These are phyloP conservation scores for Sphecodes monilicornis DNA, from an alignment of 2,888 invertebrate genomes.

Conservation along the genomic window DNA sequence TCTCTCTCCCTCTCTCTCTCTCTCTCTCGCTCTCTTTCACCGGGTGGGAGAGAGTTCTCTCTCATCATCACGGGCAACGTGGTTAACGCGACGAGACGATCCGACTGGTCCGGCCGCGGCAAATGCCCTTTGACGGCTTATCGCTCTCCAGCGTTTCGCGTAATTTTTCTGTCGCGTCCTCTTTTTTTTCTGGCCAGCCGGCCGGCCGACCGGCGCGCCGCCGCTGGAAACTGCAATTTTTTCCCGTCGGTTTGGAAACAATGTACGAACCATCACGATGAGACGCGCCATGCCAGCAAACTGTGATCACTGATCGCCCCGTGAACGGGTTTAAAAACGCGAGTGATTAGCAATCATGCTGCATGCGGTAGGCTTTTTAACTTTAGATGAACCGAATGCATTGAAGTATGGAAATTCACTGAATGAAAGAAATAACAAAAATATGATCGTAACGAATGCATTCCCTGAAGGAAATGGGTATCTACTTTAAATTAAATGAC, in stretches of 20 bases:
- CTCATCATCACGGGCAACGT: slow-evolving; percentile 29
- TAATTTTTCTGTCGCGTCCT: slow-evolving; percentile 30
- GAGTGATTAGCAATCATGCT: background rate
- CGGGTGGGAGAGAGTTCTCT: background rate
- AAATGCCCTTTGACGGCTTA: slow-evolving; percentile 66
- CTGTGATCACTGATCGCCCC: too few species aligned
- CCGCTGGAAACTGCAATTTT: slow-evolving; percentile 26
- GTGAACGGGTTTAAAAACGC: background rate
- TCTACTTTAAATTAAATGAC: too few species aligned
- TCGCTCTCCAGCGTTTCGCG: slow-evolving; percentile 47
- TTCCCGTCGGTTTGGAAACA: slow-evolving; percentile 12
- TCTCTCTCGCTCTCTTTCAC: background rate
- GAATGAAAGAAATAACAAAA: too few species aligned
- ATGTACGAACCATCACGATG: background rate
- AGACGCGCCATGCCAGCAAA: too few species aligned
- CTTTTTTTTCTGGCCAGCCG: background rate
- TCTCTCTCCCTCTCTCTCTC: background rate
- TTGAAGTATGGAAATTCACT: too few species aligned
- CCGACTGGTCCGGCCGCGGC: slow-evolving; percentile 53
- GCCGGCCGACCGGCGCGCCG: background rate
- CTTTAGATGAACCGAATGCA: background rate
- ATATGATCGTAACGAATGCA: too few species aligned
- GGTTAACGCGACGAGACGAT: slow-evolving; percentile 57
- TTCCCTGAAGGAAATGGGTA: too few species aligned
- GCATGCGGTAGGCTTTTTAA: background rate